A percentile compares a stretch with the other conserved stretches of the same genome.
phyloP scores from a whole-genome alignment of 2,888 invertebrate species.

The Eupithecia pulchellata region DNA sequence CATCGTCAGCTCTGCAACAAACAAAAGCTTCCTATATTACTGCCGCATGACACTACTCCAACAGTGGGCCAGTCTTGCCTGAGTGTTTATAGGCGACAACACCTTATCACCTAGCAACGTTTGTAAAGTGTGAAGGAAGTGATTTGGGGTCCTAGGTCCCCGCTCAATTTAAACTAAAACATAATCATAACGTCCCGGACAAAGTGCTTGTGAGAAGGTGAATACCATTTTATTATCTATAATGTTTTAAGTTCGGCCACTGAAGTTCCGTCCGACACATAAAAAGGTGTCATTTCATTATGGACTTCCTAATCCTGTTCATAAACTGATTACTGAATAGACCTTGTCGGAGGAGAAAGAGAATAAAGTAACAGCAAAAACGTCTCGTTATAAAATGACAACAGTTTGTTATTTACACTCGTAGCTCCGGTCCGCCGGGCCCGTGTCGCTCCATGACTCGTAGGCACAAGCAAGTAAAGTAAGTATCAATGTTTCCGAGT shows the following conservation, averaged over 20 bases:
- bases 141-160: too few species aligned
- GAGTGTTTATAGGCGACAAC: background rate
- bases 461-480: constrained; percentile 51
- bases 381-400: background rate
- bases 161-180: too few species aligned
- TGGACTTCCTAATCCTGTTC: too few species aligned
- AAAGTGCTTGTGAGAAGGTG: too few species aligned
- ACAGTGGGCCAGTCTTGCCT: background rate
- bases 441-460: too few species aligned
- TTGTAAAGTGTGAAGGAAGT: too few species aligned
- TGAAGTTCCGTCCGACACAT: background rate
- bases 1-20: constrained; percentile 79
- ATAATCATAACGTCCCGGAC: too few species aligned
- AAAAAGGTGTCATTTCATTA: background rate
- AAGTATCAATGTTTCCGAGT: constrained; percentile 23
- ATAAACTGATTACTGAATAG: background rate
- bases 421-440: too few species aligned
- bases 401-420: background rate
- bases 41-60: background rate
- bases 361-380: background rate
- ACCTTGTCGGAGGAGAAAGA: background rate
- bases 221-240: too few species aligned
- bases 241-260: too few species aligned
- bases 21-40: background rate
- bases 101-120: too few species aligned